phyloP scores from a whole-genome alignment of 2,888 invertebrate species.

The Agriopis leucophaearia region DNA sequence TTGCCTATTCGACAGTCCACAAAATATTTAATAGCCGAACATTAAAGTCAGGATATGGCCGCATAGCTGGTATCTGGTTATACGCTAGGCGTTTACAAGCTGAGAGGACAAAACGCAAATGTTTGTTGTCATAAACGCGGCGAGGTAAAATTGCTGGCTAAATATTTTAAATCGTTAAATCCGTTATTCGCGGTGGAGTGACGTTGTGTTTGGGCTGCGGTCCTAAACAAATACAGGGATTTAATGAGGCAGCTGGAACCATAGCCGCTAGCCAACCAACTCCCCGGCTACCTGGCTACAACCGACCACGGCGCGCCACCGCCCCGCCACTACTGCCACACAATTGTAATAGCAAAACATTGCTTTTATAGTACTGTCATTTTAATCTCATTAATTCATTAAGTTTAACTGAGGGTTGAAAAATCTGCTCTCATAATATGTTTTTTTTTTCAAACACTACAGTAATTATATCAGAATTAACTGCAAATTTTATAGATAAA shows the following conservation, averaged over 20 bases:
- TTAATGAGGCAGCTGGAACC: slow-evolving; percentile 76
- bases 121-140: slow-evolving; percentile 76
- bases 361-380: background rate
- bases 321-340: background rate
- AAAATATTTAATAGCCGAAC: slow-evolving; percentile 27
- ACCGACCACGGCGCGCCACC: background rate
- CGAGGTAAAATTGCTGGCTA: slow-evolving; percentile 72
- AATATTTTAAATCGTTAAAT: slow-evolving; percentile 83
- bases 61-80: slow-evolving; percentile 23
- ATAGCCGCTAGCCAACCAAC: slow-evolving; percentile 37
- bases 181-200: slow-evolving; percentile 76
- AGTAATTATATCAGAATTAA: too few relatives aligned
- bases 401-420: too few relatives aligned
- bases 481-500: too few relatives aligned
- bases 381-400: too few relatives aligned
- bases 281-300: slow-evolving; percentile 4
- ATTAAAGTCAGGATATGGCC: slow-evolving; percentile 28
- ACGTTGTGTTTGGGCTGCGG: slow-evolving; percentile 77
- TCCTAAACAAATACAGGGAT: slow-evolving; percentile 82
- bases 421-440: too few relatives aligned
- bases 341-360: slow-evolving; percentile 16
- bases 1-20: slow-evolving; percentile 19
- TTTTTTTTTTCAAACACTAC: background rate
- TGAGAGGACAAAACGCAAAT: slow-evolving; percentile 65
- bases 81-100: slow-evolving; percentile 33